These are phyloP conservation scores for Synanceia verrucosa DNA, from an alignment of 2,797 vertebrate genomes.

Conservation along the genomic window DNA sequence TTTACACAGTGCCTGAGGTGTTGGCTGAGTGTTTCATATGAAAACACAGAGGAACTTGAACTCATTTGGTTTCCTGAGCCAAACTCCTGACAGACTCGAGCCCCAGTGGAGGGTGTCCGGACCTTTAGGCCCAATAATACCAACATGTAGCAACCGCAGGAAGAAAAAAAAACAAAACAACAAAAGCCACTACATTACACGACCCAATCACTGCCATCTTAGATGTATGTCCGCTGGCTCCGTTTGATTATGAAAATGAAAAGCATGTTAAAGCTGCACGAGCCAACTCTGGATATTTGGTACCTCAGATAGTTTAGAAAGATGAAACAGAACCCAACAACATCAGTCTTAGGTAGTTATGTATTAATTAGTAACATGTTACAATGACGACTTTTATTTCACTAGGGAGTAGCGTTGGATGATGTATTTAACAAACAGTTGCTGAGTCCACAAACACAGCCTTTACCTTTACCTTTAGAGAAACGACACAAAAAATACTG, in stretches of 20 bases:
- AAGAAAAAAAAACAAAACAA: conserved; percentile 32
- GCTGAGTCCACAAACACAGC: not conserved
- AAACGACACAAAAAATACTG: not conserved
- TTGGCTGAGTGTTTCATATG: conserved; percentile 83
- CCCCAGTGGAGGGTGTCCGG: conserved; percentile 72
- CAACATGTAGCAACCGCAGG: conserved; percentile 65
- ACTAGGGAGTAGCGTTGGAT: not conserved
- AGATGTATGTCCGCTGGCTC: conserved; percentile 51
- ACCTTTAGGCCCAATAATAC: conserved; percentile 68
- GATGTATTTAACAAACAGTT: not conserved
- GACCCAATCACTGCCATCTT: conserved; percentile 45
- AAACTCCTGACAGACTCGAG: conserved; percentile 80
- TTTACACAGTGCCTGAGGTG: conserved; percentile 80
- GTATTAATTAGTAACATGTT: not conserved
- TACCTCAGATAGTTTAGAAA: not conserved
- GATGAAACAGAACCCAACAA: not conserved
- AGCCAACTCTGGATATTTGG: not conserved
- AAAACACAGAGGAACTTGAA: conserved; percentile 81
- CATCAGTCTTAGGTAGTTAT: not conserved
- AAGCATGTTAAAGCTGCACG: conserved; percentile 21
- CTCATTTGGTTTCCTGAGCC: conserved; percentile 71
- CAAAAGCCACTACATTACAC: not conserved
- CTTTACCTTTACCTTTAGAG: not conserved
- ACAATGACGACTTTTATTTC: not conserved
- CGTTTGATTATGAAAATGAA: conserved; percentile 50